These are phyloP conservation scores for Augochlorella aurata DNA, from an alignment of 2,888 invertebrate genomes.

Conservation along the genomic window DNA sequence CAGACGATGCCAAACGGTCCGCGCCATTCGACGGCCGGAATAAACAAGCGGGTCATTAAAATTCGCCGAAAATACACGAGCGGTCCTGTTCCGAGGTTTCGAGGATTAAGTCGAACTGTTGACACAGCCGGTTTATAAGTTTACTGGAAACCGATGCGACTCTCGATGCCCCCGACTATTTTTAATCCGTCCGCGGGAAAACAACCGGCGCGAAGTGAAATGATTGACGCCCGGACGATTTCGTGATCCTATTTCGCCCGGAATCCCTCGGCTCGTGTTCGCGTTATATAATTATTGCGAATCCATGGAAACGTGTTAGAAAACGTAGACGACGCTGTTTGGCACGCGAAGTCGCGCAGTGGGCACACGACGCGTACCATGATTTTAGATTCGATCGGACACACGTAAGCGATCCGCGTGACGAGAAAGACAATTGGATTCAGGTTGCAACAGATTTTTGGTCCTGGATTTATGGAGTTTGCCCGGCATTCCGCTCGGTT, in stretches of 20 bases:
- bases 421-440: conserved; percentile 36
- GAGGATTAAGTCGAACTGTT: conserved; percentile 35
- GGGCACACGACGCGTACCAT: conserved; percentile 22
- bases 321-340: conserved; percentile 28
- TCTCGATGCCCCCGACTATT: background rate
- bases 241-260: background rate
- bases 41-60: conserved; percentile 62
- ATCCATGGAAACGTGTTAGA: conserved; percentile 41
- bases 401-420: conserved; percentile 43
- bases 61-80: conserved; percentile 62
- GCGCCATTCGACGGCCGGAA: conserved; percentile 50
- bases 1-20: conserved; percentile 46
- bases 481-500: too few relatives aligned
- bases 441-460: conserved; percentile 25
- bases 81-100: conserved; percentile 43
- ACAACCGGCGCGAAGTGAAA: background rate
- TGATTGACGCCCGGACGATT: background rate
- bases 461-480: background rate
- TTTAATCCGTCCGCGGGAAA: background rate
- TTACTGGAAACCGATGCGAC: conserved; percentile 2
- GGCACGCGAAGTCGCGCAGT: conserved; percentile 28
- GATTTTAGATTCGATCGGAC: conserved; percentile 58
- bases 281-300: conserved; percentile 44
- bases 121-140: conserved; percentile 28
- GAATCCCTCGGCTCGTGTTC: too few relatives aligned